These are phyloP conservation scores for Drosophila arizonae DNA, from an alignment of 1,140 invertebrate genomes.

Conservation along the genomic window DNA sequence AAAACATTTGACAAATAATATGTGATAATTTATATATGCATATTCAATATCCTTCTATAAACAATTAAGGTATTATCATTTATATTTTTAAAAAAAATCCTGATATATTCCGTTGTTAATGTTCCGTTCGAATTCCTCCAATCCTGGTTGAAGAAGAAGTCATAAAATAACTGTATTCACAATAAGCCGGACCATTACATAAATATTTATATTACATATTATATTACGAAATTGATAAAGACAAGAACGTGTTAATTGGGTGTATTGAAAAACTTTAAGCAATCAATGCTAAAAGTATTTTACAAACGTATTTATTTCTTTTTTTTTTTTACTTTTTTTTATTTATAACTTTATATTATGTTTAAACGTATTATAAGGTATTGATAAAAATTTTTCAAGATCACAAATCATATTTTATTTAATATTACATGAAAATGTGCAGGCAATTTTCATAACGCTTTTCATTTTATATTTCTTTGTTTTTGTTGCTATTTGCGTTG, in stretches of 20 bases:
- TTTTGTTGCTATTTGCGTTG: neutral
- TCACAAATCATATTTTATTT: conserved; percentile 77
- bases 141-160: neutral
- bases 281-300: conserved; percentile 68
- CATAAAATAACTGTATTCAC: neutral
- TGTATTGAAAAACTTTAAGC: conserved; percentile 61
- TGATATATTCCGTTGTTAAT: too few species aligned
- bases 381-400: conserved; percentile 76
- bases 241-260: neutral
- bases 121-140: too few species aligned
- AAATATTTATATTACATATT: neutral
- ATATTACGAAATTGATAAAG: neutral
- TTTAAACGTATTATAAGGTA: conserved; percentile 67
- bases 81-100: too few species aligned
- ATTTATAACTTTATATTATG: conserved; percentile 73
- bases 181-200: too few species aligned
- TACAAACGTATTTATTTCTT: conserved; percentile 57
- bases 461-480: neutral
- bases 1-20: too few species aligned
- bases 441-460: conserved; percentile 31
- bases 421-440: conserved; percentile 46
- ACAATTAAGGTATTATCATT: too few species aligned
- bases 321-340: conserved; percentile 26
- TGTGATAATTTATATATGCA: too few species aligned
- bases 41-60: too few species aligned